These are phyloP conservation scores for Tangachromis dhanisi DNA, from an alignment of 2,113 vertebrate genomes.

Conservation along the genomic window DNA sequence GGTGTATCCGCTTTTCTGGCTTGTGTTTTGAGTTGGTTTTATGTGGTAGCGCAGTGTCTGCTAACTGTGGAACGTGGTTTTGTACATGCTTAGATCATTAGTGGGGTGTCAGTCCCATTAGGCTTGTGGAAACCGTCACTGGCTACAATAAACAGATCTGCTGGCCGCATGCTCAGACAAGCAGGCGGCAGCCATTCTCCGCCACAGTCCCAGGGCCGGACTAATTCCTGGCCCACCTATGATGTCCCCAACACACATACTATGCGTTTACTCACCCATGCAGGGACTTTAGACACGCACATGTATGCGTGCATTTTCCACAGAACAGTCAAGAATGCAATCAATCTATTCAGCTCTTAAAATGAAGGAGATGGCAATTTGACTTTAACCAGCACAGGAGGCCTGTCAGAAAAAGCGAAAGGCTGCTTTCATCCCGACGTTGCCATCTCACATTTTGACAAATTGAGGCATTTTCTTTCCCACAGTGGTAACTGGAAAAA, in stretches of 20 bases:
- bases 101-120: constrained; percentile 91
- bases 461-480: constrained; percentile 27
- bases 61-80: constrained; percentile 84
- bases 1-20: constrained; percentile 75
- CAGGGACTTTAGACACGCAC: background rate
- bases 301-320: constrained; percentile 5
- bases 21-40: constrained; percentile 83
- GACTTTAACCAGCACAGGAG: constrained; percentile 34
- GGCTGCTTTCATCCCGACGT: background rate
- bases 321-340: background rate
- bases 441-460: constrained; percentile 10
- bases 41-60: constrained; percentile 88
- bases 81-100: constrained; percentile 93
- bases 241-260: constrained; percentile 48
- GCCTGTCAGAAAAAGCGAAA: background rate
- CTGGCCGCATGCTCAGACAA: constrained; percentile 80
- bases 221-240: constrained; percentile 44
- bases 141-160: constrained; percentile 92
- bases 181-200: constrained; percentile 72
- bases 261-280: constrained; percentile 15
- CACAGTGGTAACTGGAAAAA: constrained; percentile 28
- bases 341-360: constrained; percentile 16
- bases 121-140: constrained; percentile 91
- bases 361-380: constrained; percentile 8
- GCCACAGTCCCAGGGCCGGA: constrained; percentile 49